Conservation (phyloP, 2,888 invertebrate genomes). For the Gnatocerus cornutus region DNA sequence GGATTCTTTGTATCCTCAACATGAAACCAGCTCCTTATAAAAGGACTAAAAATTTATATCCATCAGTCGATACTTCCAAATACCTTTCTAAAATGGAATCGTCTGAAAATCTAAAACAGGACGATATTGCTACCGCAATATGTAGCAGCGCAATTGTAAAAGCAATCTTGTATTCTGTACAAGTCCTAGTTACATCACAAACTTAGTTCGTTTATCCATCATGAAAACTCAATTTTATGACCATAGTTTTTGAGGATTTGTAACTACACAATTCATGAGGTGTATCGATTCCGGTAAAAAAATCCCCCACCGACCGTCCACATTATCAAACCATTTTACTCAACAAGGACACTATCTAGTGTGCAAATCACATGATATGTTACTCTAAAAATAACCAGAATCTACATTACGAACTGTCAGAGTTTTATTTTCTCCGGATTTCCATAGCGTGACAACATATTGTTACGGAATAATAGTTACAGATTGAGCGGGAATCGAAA, state of each 20-base stretch:
- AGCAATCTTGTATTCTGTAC: background rate
- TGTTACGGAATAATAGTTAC: constrained; percentile 18
- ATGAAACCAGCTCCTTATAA: too few relatives aligned
- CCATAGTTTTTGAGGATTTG: background rate
- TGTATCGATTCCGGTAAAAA: constrained; percentile 22
- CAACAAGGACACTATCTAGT: constrained; percentile 17
- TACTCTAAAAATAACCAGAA: constrained; percentile 21
- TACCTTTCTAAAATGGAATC: too few relatives aligned
- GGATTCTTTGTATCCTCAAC: too few relatives aligned
- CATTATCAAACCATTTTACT: constrained; percentile 14
- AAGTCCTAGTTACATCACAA: background rate
- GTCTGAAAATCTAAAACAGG: too few relatives aligned
- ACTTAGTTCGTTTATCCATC: constrained; percentile 9
- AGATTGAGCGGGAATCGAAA: constrained; percentile 10
- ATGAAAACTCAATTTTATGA: constrained; percentile 11
- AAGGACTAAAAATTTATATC: too few relatives aligned
- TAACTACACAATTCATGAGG: constrained; percentile 17
- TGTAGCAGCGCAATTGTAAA: background rate
- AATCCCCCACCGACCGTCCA: constrained; percentile 5
- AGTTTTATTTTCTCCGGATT: constrained; percentile 20
- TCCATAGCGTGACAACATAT: constrained; percentile 33
- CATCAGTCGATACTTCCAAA: too few relatives aligned
- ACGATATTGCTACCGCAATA: too few relatives aligned
- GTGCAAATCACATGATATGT: constrained; percentile 32
- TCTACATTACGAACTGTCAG: constrained; percentile 18